A percentile compares a stretch with the other conserved stretches of the same genome.
Evolutionary conservation across 1,140 invertebrate species (phyloP).

Genomic region (Geopemphigus sp.): DNA sequence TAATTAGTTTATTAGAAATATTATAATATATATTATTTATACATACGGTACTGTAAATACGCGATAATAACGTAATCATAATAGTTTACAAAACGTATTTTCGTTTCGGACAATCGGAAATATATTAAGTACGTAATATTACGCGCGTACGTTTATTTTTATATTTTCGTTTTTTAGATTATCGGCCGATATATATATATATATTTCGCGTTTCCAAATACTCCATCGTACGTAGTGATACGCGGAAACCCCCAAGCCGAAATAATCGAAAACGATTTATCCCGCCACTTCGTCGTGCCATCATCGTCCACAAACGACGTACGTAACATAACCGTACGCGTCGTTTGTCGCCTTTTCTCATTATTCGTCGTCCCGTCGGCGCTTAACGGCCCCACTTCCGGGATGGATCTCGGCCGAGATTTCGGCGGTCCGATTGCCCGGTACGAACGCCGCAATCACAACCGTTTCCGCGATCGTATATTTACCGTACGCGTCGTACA

Average conservation of each 20-base stretch:
- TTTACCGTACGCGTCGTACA: too few relatives aligned
- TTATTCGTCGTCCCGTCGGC: too few relatives aligned
- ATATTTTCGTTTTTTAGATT: background rate
- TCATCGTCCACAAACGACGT: background rate
- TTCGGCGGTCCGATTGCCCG: too few relatives aligned
- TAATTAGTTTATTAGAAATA: background rate
- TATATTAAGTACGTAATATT: background rate
- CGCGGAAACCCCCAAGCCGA: too few relatives aligned
- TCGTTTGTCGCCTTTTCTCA: too few relatives aligned
- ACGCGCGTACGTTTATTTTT: background rate
- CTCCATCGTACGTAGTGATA: too few relatives aligned
- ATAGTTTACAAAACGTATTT: background rate
- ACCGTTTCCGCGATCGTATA: too few relatives aligned
- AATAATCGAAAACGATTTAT: constrained; percentile 36
- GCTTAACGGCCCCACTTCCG: too few relatives aligned
- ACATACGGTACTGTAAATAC: constrained; percentile 15
- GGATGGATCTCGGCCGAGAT: too few relatives aligned
- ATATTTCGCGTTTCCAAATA: background rate
- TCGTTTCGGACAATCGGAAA: constrained; percentile 39
- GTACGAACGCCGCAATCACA: too few relatives aligned
- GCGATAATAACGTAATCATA: background rate
- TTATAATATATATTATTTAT: background rate
- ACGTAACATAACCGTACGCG: too few relatives aligned
- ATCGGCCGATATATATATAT: background rate
- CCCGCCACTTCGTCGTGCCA: constrained; percentile 40